A percentile compares a stretch with the other conserved stretches of the same genome.
These are phyloP conservation scores for Acropternis orthonyx DNA, from an alignment of 2,797 vertebrate genomes.

Conservation along the genomic window DNA sequence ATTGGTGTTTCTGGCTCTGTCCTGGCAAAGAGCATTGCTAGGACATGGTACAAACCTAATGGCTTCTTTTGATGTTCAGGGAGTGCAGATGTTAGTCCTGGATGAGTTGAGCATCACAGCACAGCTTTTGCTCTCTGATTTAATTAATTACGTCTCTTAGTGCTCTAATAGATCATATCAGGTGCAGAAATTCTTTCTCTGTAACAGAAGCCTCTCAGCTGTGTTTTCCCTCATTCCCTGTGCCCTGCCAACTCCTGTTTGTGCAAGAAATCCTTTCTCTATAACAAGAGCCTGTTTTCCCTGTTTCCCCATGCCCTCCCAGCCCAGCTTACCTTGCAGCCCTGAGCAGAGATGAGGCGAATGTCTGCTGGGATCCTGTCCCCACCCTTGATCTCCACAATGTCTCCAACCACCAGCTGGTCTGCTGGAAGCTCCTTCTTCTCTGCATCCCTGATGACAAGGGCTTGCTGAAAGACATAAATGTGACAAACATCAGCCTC, in stretches of 20 bases:
- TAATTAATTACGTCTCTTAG: neutral
- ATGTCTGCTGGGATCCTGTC: conserved; percentile 81
- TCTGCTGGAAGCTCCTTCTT: conserved; percentile 77
- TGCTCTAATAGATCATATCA: neutral
- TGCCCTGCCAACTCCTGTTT: neutral
- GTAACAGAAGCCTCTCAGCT: neutral
- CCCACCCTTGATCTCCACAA: conserved; percentile 82
- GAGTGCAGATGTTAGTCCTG: neutral
- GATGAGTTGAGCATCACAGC: neutral
- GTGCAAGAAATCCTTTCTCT: accelerated
- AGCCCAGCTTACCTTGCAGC: conserved; percentile 74
- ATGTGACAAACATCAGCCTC: neutral
- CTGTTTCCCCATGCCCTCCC: neutral
- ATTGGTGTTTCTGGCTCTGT: neutral
- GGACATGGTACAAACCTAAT: neutral
- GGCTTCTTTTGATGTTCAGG: neutral
- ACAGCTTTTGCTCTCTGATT: neutral
- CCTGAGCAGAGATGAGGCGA: conserved; percentile 73
- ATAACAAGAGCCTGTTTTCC: neutral
- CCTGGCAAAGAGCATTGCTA: neutral
- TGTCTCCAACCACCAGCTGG: conserved; percentile 79
- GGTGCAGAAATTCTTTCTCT: neutral
- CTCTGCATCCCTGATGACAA: conserved; percentile 76
- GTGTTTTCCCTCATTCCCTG: accelerated
- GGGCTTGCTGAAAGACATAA: conserved; percentile 73